Evolutionary conservation across 37 sponge, comb jelly and placozoan species (phyloP).

Genomic region (Dysidea cf. avara): DNA sequence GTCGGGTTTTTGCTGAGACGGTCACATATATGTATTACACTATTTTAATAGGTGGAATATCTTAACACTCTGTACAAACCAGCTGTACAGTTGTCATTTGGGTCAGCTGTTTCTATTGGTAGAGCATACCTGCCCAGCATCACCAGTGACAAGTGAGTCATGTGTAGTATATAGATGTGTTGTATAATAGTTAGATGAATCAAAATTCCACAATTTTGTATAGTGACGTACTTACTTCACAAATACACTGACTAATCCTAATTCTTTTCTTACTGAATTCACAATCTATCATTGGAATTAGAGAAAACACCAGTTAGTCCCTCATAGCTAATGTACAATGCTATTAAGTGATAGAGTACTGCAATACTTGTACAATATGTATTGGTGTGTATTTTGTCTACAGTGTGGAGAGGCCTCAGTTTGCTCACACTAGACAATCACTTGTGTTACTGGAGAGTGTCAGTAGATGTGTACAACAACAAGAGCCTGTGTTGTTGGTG

Average conservation of each 20-base stretch:
- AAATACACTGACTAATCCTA: no score
- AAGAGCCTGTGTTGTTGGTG: slow-evolving; percentile 91
- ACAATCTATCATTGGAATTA: no score
- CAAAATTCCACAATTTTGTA: no score
- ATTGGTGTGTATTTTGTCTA: slow-evolving; percentile 1
- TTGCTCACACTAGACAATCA: slow-evolving; percentile 82
- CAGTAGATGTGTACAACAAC: slow-evolving; percentile 72
- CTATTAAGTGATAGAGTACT: no score
- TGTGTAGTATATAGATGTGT: no score
- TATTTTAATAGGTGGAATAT: slow-evolving; percentile 45
- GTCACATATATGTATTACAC: not conserved
- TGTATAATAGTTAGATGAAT: no score
- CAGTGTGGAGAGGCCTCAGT: slow-evolving; percentile 25
- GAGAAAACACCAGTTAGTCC: no score
- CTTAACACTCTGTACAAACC: slow-evolving; percentile 55
- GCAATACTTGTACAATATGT: not conserved
- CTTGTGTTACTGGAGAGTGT: slow-evolving; percentile 82
- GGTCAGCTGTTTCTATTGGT: slow-evolving; percentile 48
- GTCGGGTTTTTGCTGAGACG: no score
- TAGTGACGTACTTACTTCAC: no score
- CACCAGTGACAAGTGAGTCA: no score
- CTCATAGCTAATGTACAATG: no score
- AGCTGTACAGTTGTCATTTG: slow-evolving; percentile 19
- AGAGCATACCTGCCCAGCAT: slow-evolving; percentile 37
- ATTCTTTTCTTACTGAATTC: no score